Evolutionary conservation across 64 coral and sea anemone genomes (phyloP).

Genomic region (Montipora efflorescens): DNA sequence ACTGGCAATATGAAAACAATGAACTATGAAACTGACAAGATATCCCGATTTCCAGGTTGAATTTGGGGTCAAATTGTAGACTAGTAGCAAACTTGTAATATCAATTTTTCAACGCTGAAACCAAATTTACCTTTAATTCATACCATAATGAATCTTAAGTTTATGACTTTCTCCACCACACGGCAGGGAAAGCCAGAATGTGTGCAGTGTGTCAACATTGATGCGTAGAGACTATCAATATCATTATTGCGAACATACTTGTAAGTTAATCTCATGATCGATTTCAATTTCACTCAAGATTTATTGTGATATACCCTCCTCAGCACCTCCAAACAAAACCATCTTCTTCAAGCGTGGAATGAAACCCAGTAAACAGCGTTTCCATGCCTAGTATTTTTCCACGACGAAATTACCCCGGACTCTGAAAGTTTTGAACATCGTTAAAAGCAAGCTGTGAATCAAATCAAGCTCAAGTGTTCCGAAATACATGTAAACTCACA

Average conservation of each 20-base stretch:
- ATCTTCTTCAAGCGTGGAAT: background rate
- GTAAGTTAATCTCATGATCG: background rate
- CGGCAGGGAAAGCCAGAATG: background rate
- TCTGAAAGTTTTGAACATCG: background rate
- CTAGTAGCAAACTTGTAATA: too few species aligned
- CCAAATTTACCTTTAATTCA: too few species aligned
- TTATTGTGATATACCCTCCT: background rate
- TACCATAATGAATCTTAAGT: too few species aligned
- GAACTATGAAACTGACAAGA: too few species aligned
- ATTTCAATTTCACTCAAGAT: constrained; percentile 11
- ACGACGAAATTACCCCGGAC: background rate
- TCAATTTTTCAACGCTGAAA: too few species aligned
- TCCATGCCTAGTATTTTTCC: background rate
- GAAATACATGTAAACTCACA: constrained; percentile 39
- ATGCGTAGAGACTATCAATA: background rate
- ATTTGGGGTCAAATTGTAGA: too few species aligned
- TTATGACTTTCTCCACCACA: too few species aligned
- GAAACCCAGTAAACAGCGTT: background rate
- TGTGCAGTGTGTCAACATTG: background rate
- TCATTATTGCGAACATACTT: background rate
- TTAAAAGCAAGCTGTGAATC: background rate
- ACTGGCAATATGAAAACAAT: too few species aligned
- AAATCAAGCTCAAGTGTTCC: background rate
- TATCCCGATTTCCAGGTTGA: too few species aligned
- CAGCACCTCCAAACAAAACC: background rate